A percentile compares a stretch with the other conserved stretches of the same genome.
phyloP scores from a whole-genome alignment of 2,113 vertebrate genomes.

The Oceanodroma tethys region DNA sequence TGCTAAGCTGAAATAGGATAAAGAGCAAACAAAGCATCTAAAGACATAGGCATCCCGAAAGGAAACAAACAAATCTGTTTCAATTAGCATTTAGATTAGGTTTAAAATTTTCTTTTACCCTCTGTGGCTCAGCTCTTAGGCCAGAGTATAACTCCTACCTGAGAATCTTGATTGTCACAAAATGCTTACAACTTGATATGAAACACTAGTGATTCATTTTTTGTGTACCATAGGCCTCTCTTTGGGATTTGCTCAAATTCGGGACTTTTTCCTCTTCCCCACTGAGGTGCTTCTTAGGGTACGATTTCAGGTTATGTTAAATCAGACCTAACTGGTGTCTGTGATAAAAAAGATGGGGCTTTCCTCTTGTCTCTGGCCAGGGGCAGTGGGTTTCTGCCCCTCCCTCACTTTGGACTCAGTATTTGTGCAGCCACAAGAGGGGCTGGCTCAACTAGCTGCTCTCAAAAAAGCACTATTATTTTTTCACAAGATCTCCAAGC shows the following conservation, averaged over 20 bases:
- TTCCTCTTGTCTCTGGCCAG: not conserved
- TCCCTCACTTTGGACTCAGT: not conserved
- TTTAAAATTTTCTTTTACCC: not conserved
- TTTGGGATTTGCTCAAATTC: not conserved
- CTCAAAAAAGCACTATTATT: not conserved
- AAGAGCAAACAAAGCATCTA: not conserved
- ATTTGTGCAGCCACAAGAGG: not conserved
- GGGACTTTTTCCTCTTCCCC: not conserved
- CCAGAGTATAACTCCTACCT: not conserved
- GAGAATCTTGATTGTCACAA: not conserved
- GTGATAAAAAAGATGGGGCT: not conserved
- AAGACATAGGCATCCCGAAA: not conserved
- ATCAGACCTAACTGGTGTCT: not conserved
- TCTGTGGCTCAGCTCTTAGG: not conserved
- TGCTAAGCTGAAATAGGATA: not conserved
- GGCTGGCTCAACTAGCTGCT: not conserved
- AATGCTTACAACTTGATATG: not conserved
- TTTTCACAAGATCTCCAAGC: not conserved
- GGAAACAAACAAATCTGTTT: not conserved
- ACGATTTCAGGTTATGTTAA: not conserved
- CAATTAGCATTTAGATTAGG: not conserved
- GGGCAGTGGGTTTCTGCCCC: not conserved
- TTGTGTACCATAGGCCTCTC: not conserved
- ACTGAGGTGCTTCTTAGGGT: not conserved
- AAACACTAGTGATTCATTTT: not conserved